Evolutionary conservation across 2,888 invertebrate genomes (phyloP).

Genomic region (Drosophila tanythrix): DNA sequence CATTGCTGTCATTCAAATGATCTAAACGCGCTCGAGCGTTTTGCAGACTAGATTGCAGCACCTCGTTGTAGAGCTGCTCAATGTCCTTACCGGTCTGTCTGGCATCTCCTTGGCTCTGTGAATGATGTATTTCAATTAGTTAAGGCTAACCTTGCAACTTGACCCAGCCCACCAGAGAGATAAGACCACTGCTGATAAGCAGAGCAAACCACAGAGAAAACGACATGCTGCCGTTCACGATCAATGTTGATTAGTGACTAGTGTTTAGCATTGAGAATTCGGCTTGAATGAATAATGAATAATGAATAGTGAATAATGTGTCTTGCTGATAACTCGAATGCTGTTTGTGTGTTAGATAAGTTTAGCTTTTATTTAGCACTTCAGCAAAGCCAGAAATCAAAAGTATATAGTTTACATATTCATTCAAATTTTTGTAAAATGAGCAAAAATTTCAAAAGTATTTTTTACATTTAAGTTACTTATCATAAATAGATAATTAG

Average conservation of each 20-base stretch:
- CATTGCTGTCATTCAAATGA: slow-evolving; percentile 29
- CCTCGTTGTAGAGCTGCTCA: slow-evolving; percentile 57
- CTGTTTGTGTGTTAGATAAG: slow-evolving; percentile 23
- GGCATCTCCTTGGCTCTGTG: slow-evolving; percentile 34
- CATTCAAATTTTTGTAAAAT: slow-evolving; percentile 42
- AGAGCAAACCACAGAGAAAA: slow-evolving; percentile 20
- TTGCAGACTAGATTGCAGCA: slow-evolving; percentile 43
- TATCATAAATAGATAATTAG: slow-evolving; percentile 28
- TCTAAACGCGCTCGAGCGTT: slow-evolving; percentile 19
- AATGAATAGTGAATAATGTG: neutral
- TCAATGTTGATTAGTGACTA: slow-evolving; percentile 42
- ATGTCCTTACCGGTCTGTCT: slow-evolving; percentile 36
- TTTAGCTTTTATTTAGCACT: slow-evolving; percentile 66
- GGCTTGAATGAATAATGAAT: neutral
- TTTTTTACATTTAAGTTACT: slow-evolving; percentile 34
- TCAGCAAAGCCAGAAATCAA: slow-evolving; percentile 55
- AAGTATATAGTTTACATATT: slow-evolving; percentile 32
- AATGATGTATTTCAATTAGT: neutral
- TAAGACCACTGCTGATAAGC: slow-evolving; percentile 57
- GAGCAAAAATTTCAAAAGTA: slow-evolving; percentile 42
- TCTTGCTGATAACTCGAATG: neutral
- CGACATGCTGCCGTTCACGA: slow-evolving; percentile 38
- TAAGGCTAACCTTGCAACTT: neutral
- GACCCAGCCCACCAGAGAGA: slow-evolving; percentile 49
- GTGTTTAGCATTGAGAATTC: slow-evolving; percentile 5